phyloP scores from a whole-genome alignment of 2,797 vertebrate genomes.

The Euphonia xanthogaster region DNA sequence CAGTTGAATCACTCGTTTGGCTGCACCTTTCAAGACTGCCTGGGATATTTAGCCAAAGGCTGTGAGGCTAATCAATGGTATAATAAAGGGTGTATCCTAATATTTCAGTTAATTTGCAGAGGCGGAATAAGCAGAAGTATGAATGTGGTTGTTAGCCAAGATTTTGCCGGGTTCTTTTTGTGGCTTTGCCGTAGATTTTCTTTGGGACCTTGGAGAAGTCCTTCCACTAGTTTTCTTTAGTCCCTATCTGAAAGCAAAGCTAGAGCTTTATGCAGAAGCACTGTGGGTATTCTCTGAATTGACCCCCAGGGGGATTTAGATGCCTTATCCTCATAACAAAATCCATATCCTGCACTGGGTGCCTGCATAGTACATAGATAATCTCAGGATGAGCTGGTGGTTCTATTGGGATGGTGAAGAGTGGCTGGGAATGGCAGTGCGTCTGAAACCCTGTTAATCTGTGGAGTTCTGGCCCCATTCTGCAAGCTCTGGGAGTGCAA shows the following conservation, averaged over 20 bases:
- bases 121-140: not conserved
- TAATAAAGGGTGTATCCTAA: constrained; percentile 44
- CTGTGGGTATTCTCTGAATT: not conserved
- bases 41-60: constrained; percentile 38
- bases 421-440: not conserved
- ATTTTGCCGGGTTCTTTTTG: not conserved
- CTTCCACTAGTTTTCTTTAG: not conserved
- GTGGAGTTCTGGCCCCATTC: not conserved
- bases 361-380: not conserved
- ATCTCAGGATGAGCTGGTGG: not conserved
- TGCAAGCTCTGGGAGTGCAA: not conserved
- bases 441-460: not conserved
- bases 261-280: not conserved
- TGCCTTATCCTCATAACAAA: not conserved
- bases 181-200: not conserved
- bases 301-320: not conserved
- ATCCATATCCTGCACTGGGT: not conserved
- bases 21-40: constrained; percentile 27
- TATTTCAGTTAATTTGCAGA: constrained; percentile 38
- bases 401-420: not conserved
- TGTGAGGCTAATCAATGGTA: constrained; percentile 23
- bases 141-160: not conserved
- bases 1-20: constrained; percentile 35
- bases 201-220: not conserved
- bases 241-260: not conserved